Evolutionary conservation across 2,113 vertebrate species (phyloP).

Genomic region (Thamnophis sirtalis): DNA sequence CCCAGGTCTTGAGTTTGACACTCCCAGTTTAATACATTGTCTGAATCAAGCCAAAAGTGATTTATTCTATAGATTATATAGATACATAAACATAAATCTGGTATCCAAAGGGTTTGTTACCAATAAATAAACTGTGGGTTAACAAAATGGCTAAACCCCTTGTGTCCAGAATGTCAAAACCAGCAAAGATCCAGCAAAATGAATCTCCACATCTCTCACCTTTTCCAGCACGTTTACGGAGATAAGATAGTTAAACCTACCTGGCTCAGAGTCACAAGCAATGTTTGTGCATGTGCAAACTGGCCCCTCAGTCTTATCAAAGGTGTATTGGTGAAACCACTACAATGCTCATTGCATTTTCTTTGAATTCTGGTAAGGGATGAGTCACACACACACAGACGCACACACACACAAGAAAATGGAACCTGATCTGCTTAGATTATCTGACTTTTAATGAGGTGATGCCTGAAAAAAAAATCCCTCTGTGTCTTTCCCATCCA

Average conservation of each 20-base stretch:
- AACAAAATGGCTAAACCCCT: background rate
- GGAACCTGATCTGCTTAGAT: constrained; percentile 32
- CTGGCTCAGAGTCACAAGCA: background rate
- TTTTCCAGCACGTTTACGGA: background rate
- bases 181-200: background rate
- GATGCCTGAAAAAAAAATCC: background rate
- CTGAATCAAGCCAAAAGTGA: background rate
- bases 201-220: background rate
- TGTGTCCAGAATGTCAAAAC: background rate
- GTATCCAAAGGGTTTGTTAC: background rate
- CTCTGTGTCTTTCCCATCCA: background rate
- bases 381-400: constrained; percentile 13
- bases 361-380: constrained; percentile 30
- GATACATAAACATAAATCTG: background rate
- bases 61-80: background rate
- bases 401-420: constrained; percentile 37
- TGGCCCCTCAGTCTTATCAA: background rate
- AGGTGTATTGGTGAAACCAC: background rate
- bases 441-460: constrained; percentile 27
- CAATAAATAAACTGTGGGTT: background rate
- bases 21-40: background rate
- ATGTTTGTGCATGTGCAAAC: background rate
- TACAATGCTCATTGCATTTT: constrained; percentile 46
- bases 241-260: background rate
- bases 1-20: too few species aligned